A percentile compares a stretch with the other conserved stretches of the same genome.
These are phyloP conservation scores for Hyla sarda DNA, from an alignment of 2,113 vertebrate species.

Conservation along the genomic window DNA sequence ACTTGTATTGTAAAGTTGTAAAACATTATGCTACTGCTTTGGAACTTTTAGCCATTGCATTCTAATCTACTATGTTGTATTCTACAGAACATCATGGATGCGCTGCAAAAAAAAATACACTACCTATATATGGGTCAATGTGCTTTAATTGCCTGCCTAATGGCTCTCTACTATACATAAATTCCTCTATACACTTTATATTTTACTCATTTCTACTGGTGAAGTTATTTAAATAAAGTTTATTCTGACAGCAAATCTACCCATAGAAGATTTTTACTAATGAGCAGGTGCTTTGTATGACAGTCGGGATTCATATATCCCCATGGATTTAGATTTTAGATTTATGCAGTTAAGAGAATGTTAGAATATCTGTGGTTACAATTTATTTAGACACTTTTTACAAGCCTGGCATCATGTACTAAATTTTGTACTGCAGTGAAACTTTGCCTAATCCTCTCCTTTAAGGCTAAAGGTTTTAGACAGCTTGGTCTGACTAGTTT, in stretches of 20 bases:
- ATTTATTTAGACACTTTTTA: not conserved
- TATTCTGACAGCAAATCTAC: not conserved
- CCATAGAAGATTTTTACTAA: not conserved
- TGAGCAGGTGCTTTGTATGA: not conserved
- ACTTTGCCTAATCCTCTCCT: conserved; percentile 30
- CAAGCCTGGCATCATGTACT: not conserved
- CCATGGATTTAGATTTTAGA: not conserved
- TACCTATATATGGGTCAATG: not conserved
- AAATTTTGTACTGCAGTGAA: conserved; percentile 2
- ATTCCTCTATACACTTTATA: not conserved
- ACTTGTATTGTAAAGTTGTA: not conserved
- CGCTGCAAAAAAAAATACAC: not conserved
- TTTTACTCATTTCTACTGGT: not conserved
- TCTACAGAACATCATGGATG: not conserved
- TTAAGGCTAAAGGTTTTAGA: conserved; percentile 45
- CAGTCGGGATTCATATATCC: not conserved
- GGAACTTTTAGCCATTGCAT: no score
- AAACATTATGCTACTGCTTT: not conserved
- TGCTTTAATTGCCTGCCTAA: not conserved
- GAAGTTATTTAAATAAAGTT: not conserved
- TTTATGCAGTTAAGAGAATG: not conserved
- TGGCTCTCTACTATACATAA: not conserved
- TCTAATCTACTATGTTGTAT: not conserved
- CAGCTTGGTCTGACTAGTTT: conserved; percentile 11
- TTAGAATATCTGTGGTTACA: not conserved